These are phyloP conservation scores for Pelochelys cantorii DNA, from an alignment of 2,797 vertebrate species.

Conservation along the genomic window DNA sequence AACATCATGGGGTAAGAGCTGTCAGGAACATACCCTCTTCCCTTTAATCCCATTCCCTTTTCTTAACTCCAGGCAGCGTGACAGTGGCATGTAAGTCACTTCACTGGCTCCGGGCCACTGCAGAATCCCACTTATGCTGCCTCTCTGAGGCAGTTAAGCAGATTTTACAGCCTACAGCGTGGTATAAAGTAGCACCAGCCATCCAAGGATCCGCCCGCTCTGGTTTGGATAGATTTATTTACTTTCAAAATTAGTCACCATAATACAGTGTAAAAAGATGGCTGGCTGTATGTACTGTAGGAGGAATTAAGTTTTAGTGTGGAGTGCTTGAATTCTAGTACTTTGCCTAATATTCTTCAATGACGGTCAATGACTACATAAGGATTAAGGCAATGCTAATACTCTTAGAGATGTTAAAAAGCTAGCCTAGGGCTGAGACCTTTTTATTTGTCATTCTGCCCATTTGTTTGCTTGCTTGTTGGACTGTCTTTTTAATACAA, in stretches of 20 bases:
- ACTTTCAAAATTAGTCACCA: background rate
- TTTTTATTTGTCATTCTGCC: background rate
- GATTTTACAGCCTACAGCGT: background rate
- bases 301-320: background rate
- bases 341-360: background rate
- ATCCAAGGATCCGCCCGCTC: background rate
- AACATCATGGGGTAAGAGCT: background rate
- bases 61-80: background rate
- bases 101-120: background rate
- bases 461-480: slow-evolving; percentile 53
- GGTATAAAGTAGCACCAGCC: background rate
- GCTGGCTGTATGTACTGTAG: background rate
- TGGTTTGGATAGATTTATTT: background rate
- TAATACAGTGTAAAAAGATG: background rate
- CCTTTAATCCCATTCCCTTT: background rate
- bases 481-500: slow-evolving; percentile 63
- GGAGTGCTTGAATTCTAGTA: fast-evolving
- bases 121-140: background rate
- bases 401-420: background rate
- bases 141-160: background rate
- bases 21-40: background rate
- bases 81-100: background rate
- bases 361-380: fast-evolving
- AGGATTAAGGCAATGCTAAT: background rate
- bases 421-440: slow-evolving; percentile 21